A percentile compares a stretch with the other conserved stretches of the same genome.
Conservation (phyloP, 2,113 vertebrate genomes). For the Rhagologus leucostigma region DNA sequence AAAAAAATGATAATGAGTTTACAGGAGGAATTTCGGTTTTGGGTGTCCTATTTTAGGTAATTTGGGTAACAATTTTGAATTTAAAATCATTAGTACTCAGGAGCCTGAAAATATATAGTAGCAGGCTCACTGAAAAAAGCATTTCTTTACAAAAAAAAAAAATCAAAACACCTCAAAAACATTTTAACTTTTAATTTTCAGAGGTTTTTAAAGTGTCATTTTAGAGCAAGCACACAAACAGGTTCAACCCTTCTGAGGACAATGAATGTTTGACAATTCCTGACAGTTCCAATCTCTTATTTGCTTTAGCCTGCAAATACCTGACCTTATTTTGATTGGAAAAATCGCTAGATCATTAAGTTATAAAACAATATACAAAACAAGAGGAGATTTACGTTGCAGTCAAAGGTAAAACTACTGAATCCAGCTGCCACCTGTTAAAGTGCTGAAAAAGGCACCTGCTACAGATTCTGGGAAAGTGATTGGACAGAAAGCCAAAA, state of each 20-base stretch:
- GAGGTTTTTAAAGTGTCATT: background rate
- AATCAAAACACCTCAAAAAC: background rate
- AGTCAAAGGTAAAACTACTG: background rate
- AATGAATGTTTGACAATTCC: background rate
- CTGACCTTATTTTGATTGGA: background rate
- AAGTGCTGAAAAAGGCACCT: background rate
- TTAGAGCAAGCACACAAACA: background rate
- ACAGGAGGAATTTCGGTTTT: background rate
- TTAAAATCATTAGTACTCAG: background rate
- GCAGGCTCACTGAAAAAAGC: background rate
- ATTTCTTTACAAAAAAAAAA: background rate
- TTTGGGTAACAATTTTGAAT: background rate
- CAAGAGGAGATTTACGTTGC: background rate
- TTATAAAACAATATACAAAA: background rate
- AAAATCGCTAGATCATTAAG: background rate
- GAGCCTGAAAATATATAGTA: background rate
- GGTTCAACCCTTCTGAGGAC: background rate
- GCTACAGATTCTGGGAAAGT: background rate
- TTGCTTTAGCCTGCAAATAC: background rate
- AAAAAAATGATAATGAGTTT: background rate
- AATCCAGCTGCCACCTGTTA: background rate
- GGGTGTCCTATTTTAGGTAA: background rate
- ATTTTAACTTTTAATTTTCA: background rate
- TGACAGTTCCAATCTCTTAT: rapidly evolving
- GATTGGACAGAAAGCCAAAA: background rate